Base-by-base conservation (phyloP, 2,888 invertebrate genomes). In the Philereme transversata region DNA sequence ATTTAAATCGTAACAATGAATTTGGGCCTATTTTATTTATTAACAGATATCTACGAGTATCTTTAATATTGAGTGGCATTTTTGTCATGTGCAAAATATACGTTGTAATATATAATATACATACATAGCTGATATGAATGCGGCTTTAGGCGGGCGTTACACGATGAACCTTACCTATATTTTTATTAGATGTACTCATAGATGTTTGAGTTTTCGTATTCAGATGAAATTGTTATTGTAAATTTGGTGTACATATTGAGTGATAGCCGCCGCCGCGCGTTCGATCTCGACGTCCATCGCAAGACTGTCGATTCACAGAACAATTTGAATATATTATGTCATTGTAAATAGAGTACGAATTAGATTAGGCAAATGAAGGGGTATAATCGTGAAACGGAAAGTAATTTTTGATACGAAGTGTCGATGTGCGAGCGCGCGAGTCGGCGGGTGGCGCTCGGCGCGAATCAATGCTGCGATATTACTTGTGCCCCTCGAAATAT, bases 401-500 rank as follows among this genome's bases (percentile, higher is more conserved):
- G 75, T 72, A 71, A 68, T 73, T 70, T 65, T 73, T 69, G 63
- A 67, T 69, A 63, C 46, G 36, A 66, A 72, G 71, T 70, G 22
- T 72, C 60, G 65, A 66, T 55, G 66, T 65, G 74, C 71, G 75
- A 63, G 72, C 64, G 78, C 78, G 81, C 79, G 81, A 75, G 22
- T 22, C 79, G 82, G 81, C 78, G 79, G 76, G 44, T 40, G 67
- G 78, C 78, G 77, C 73, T 68, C 62, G 74, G 76, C 76, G 79
- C 77, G 65, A 70, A 88, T 88, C 90, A 76, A 84, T 89, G 88
- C 90, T 90, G 91, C 88, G 90, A 90, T 90, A 91, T 88, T 86
- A 84, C 86, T 84, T 88, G 91, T 89, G 90, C 89, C 90, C 89
- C 90, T 86, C 83, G 87, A 86, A 82, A 85, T 88, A 88, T 89